These are phyloP conservation scores for Gari tellinella DNA, from an alignment of 2,888 invertebrate genomes.

Conservation along the genomic window DNA sequence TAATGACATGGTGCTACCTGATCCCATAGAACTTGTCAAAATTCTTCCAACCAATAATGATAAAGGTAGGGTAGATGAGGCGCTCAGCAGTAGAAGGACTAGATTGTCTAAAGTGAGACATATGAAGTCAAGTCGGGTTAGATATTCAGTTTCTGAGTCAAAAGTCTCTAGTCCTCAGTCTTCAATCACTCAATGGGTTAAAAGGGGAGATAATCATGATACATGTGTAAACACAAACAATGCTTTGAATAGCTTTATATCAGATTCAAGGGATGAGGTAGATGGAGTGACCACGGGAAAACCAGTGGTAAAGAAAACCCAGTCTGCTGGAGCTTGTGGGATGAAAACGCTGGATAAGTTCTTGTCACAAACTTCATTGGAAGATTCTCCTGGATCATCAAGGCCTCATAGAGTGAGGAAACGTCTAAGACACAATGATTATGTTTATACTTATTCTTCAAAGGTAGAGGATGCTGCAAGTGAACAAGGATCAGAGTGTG, in stretches of 20 bases:
- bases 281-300: slow-evolving; percentile 8
- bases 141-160: slow-evolving; percentile 19
- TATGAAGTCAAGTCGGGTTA: slow-evolving; percentile 12
- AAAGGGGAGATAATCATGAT: slow-evolving; percentile 13
- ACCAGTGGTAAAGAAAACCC: no score
- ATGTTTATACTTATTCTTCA: no score
- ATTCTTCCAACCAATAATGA: neutral
- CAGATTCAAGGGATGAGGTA: slow-evolving; percentile 32
- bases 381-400: no score
- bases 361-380: no score
- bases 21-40: neutral
- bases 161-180: slow-evolving; percentile 19
- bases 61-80: neutral
- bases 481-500: no score
- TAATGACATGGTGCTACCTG: slow-evolving; percentile 2
- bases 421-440: no score
- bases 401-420: no score
- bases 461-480: no score
- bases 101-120: slow-evolving; percentile 31
- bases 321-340: no score
- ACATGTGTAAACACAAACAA: slow-evolving; percentile 21
- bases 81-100: neutral
- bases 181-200: slow-evolving; percentile 44
- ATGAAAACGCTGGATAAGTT: no score
- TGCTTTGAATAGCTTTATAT: slow-evolving; percentile 20